Evolutionary conservation across 2,797 vertebrate species (phyloP).

Genomic region (Tenualosa thibaudeaui): DNA sequence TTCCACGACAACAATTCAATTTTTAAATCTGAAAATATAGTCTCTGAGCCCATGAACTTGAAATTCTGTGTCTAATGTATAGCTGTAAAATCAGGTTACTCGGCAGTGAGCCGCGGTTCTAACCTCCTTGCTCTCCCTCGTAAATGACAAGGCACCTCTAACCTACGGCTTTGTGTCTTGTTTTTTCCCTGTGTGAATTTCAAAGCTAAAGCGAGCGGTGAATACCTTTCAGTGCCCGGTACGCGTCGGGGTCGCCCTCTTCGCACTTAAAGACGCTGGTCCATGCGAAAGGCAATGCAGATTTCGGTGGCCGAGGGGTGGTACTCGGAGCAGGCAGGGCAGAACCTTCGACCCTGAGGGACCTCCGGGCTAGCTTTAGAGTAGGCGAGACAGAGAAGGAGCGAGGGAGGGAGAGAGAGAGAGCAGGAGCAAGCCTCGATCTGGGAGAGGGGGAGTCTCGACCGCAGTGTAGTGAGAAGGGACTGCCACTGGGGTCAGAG

Average conservation of each 20-base stretch:
- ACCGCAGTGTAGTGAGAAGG: conserved; percentile 83
- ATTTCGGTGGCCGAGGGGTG: conserved; percentile 55
- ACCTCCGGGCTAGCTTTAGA: conserved; percentile 77
- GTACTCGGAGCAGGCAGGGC: conserved; percentile 80
- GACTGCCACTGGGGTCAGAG: conserved; percentile 82
- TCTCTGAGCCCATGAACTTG: conserved; percentile 60
- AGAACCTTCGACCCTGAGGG: conserved; percentile 92
- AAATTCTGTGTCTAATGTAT: conserved; percentile 38
- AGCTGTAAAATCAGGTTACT: conserved; percentile 57
- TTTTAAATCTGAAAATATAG: conserved; percentile 44
- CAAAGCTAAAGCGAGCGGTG: conserved; percentile 71
- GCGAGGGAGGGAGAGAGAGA: conserved; percentile 70
- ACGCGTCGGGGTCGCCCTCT: conserved; percentile 82
- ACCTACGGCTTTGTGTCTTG: conserved; percentile 89
- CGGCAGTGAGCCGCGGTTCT: conserved; percentile 68
- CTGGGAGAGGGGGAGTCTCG: conserved; percentile 69
- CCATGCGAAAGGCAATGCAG: conserved; percentile 78
- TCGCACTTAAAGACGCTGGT: conserved; percentile 76
- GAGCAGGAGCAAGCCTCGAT: conserved; percentile 68
- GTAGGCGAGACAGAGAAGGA: conserved; percentile 68
- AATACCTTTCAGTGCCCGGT: conserved; percentile 81
- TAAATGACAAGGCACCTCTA: conserved; percentile 88
- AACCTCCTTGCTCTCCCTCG: conserved; percentile 76
- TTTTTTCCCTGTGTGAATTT: conserved; percentile 56
- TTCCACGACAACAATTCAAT: conserved; percentile 42